A percentile compares a stretch with the other conserved stretches of the same genome.
Evolutionary conservation across 1,140 invertebrate genomes (phyloP).

Genomic region (Aphelinus atriplicis): DNA sequence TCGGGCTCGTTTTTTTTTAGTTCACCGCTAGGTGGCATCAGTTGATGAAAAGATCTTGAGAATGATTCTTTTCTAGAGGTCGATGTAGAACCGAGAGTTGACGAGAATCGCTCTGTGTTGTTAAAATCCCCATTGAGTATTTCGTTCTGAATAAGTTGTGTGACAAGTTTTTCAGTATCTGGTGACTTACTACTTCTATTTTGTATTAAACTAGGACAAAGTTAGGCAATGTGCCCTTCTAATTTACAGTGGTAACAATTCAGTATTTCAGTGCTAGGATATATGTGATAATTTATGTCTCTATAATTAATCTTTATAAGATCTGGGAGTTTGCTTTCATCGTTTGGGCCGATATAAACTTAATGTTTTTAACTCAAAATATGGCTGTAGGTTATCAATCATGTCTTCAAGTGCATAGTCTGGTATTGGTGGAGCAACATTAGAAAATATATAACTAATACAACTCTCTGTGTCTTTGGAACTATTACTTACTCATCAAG

Average conservation of each 20-base stretch:
- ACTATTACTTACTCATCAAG: not conserved
- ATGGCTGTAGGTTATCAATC: not conserved
- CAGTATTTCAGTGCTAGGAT: not conserved
- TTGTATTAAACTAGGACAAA: slow-evolving; percentile 1
- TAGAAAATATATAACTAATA: not conserved
- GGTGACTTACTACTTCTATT: not conserved
- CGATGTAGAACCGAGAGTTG: no score
- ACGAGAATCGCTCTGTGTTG: no score
- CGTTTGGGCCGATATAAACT: not conserved
- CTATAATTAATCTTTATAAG: no score
- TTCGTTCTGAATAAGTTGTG: no score
- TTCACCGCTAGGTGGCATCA: no score
- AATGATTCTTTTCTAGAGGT: no score
- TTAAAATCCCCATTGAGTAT: not conserved
- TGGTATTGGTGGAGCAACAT: slow-evolving; percentile 10
- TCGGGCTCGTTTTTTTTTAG: no score
- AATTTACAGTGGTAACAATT: slow-evolving; percentile 20
- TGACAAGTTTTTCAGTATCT: not conserved
- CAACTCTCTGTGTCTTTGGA: slow-evolving; percentile 4
- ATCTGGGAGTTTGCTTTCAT: slow-evolving; percentile 19
- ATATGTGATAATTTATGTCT: no score
- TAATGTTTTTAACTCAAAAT: slow-evolving; percentile 1
- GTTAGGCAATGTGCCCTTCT: not conserved
- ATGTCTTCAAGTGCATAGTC: slow-evolving; percentile 11
- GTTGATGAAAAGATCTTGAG: no score